Evolutionary conservation across 2,888 invertebrate species (phyloP), one percentile per base, ranked within the genome.

Genomic region (Eumacrocentrus americanus): DNA sequence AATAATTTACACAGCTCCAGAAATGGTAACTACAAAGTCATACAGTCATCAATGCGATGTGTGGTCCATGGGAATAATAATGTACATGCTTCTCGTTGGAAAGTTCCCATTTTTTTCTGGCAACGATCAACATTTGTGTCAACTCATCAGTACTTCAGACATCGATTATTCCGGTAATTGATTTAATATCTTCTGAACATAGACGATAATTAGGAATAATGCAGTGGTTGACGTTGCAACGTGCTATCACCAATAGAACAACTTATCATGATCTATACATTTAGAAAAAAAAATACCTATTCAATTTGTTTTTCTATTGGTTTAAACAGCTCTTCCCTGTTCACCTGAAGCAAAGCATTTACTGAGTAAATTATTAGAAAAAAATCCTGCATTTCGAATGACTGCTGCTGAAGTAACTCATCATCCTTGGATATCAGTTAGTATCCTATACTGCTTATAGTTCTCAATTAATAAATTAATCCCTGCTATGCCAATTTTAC

Each of bases 1-100:
- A 23, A 69, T 79, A 23, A 34, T n/a, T n/a, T n/a, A n/a, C n/a
- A n/a, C 55, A 82, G 86, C 86, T n/a, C 86, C 86, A 22, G 86
- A 86, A 80, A 84, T 86, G 64, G 75, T 85, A 37, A 80, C 81
- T 40, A 75, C 74, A 53, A 82, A 82, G 66, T 81, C 83, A 0
- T 86, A 86, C 74, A 85, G 85, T 68, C 84, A 86, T 67, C 83
- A 84, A 65, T 86, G 86, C 73, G 86, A 86, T 69, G 82, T 86
- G 9, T 86, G 86, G 86, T 83, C 86, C 0, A 80, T 85, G 72
- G 86, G 86, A 7, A 80, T 86, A 18, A 85, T 86, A 55, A 80
- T 84, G 73, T 86, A 83, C 72, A 75, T 82, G 51, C 68, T 86
- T 73, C 73, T 83, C 69, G 71, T 73, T 25, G 81, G 81, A 12